phyloP scores from a whole-genome alignment of 2,113 vertebrate species.

The crab-eating macaque (Macaca fascicularis) region T2T-MFA8v1.1 NC_088378.1:133490501-133491000 shows the following conservation, averaged over 20 bases:
- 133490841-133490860: background rate
- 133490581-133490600: conserved; percentile 67
- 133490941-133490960: background rate
- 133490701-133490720: rapidly evolving
- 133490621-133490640: background rate
- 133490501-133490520: conserved; percentile 77
- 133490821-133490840: background rate
- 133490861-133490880: background rate
- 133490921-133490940: conserved; percentile 21
- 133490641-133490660: conserved; percentile 26
- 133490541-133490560: conserved; percentile 73
- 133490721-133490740: background rate
- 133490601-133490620: conserved; percentile 12
- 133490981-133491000: background rate
- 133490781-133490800: background rate
- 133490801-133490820: background rate
- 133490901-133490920: background rate
- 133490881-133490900: background rate
- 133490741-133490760: background rate
- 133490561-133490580: conserved; percentile 66
- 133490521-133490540: conserved; percentile 70
- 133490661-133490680: background rate
- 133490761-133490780: background rate
- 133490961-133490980: background rate
- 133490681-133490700: background rate